These are phyloP conservation scores for Amphiprion percula DNA, from an alignment of 2,113 vertebrate species.

Conservation along the genomic window DNA sequence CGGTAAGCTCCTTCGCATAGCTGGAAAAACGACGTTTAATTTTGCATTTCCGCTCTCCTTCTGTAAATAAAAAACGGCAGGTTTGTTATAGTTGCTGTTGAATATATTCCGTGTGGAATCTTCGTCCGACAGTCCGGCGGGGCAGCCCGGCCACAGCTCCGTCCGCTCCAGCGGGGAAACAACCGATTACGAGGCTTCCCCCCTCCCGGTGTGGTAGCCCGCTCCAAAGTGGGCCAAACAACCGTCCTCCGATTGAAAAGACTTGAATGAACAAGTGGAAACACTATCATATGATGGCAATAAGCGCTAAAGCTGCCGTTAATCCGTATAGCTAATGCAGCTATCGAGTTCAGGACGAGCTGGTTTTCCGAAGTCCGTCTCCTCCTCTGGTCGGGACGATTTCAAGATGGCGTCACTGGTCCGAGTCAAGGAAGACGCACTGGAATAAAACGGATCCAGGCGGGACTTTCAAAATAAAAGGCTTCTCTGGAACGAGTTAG, in stretches of 20 bases:
- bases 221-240: conserved; percentile 48
- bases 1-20: conserved; percentile 31
- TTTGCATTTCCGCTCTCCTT: fast-evolving
- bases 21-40: not conserved
- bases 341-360: conserved; percentile 60
- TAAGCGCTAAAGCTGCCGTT: conserved; percentile 9
- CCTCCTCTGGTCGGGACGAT: conserved; percentile 76
- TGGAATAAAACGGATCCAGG: not conserved
- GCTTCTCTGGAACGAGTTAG: not conserved
- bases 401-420: conserved; percentile 91
- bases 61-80: fast-evolving
- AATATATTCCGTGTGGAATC: conserved; percentile 43
- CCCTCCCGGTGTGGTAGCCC: conserved; percentile 6
- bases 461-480: conserved; percentile 35
- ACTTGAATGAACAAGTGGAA: not conserved
- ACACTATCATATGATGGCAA: not conserved
- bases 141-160: conserved; percentile 62
- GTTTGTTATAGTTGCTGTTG: not conserved
- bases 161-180: conserved; percentile 63
- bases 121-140: conserved; percentile 48
- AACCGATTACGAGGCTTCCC: conserved; percentile 48
- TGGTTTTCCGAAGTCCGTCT: conserved; percentile 65
- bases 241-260: conserved; percentile 12
- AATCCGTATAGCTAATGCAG: conserved; percentile 45
- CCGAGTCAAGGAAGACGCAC: not conserved